Evolutionary conservation across 2,797 vertebrate genomes (phyloP).

Genomic region (Podargus strigoides): DNA sequence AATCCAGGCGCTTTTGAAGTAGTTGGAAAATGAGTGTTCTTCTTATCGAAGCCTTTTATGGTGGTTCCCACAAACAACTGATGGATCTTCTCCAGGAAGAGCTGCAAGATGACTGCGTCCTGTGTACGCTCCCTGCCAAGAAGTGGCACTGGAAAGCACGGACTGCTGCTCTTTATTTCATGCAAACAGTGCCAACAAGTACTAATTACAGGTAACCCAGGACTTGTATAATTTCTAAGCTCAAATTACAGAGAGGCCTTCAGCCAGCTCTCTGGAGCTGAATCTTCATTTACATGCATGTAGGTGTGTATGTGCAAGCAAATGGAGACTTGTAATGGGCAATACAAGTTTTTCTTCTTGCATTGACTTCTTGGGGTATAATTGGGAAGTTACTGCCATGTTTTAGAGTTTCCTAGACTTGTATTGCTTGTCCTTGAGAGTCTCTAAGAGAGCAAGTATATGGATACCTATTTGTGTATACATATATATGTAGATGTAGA

Average conservation of each 20-base stretch:
- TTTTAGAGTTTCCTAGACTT: not conserved
- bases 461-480: not conserved
- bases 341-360: not conserved
- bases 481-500: rapidly evolving
- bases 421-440: rapidly evolving
- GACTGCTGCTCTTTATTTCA: constrained; percentile 87
- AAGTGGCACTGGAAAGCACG: constrained; percentile 97
- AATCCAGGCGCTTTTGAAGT: not conserved
- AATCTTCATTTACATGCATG: not conserved
- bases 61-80: constrained; percentile 93
- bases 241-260: not conserved
- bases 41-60: constrained; percentile 89
- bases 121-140: constrained; percentile 87
- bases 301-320: not conserved
- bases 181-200: constrained; percentile 82
- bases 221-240: not conserved
- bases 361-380: not conserved
- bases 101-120: constrained; percentile 70
- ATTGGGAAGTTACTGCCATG: rapidly evolving
- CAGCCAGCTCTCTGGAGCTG: not conserved
- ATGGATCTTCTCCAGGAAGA: constrained; percentile 84
- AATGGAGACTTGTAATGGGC: not conserved
- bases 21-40: constrained; percentile 77
- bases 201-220: constrained; percentile 82
- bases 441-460: not conserved